Base-by-base conservation (phyloP, 2,888 invertebrate species). In the Ennomos erosarius region DNA sequence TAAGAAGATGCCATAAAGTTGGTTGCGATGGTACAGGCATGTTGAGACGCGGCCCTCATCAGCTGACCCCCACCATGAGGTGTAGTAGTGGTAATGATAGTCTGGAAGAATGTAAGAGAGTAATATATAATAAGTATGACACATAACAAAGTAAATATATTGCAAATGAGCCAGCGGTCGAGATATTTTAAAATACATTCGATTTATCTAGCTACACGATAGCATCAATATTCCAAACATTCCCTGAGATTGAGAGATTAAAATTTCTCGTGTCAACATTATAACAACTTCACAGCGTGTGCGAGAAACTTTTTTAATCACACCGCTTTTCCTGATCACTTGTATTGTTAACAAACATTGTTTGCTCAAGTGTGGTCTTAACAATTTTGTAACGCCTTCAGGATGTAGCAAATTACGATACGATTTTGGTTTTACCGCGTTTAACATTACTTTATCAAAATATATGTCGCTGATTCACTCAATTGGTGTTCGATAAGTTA, bases 381-480 rank as follows among this genome's bases (percentile, higher is more conserved):
- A 48, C 48, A 26, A 37, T 26, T 62, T 50, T 10, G 2, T 40
- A 34, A 33, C 26, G n/a, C 33, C 9, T 33, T 37, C 36, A 10
- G 9, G 9, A 26, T 26, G 26, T 26, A 26, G 6, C 33, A 46
- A 44, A 42, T n/a, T 11, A 16, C 45, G 37, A 34, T 9, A 42
- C 12, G 6, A 26, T 4, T 6, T 6, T 6, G 6, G 26, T 26
- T 26, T 26, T 26, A 26, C 6, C 26, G 6, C 26, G 26, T 5
- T 26, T 26, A 26, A 26, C 26, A 26, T 26, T 26, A 26, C 26
- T 6, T 26, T 5, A 6, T 26, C 6, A 6, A 26, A 26, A 26
- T n/a, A n/a, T n/a, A 26, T 26, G 26, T 4, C 6, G 26, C 26
- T 85, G 85, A 88, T 74, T 86, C 88, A 87, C 66, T 70, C 72